A percentile compares a stretch with the other conserved stretches of the same genome.
These are phyloP conservation scores for Centropus bengalensis DNA, from an alignment of 2,113 vertebrate genomes.

Conservation along the genomic window DNA sequence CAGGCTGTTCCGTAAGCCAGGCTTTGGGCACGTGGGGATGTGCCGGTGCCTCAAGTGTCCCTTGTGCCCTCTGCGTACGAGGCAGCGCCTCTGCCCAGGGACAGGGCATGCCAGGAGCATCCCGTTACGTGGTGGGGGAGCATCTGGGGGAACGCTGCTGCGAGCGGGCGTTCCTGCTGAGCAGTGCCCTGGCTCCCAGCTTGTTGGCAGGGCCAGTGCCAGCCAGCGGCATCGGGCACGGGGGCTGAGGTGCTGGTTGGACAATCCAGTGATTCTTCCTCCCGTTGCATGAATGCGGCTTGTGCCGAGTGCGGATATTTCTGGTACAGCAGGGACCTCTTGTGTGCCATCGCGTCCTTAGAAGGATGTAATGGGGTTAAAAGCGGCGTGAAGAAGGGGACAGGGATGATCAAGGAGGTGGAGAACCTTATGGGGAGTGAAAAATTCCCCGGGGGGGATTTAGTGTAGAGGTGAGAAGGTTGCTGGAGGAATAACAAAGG, in stretches of 20 bases:
- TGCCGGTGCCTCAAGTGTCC: background rate
- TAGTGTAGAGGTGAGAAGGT: background rate
- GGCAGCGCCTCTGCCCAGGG: accelerated
- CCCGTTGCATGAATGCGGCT: accelerated
- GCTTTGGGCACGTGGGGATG: accelerated
- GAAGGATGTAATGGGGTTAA: accelerated
- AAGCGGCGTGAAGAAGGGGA: background rate
- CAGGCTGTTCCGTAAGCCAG: background rate
- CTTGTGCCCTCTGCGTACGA: accelerated
- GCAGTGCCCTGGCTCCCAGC: background rate
- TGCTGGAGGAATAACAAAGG: background rate
- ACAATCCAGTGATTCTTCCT: background rate
- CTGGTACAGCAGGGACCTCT: background rate
- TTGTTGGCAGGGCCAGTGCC: accelerated
- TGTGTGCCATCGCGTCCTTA: accelerated
- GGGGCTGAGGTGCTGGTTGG: accelerated
- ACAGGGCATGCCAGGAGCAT: background rate
- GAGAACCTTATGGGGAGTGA: background rate
- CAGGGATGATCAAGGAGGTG: background rate
- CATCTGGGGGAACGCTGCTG: background rate
- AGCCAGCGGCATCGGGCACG: accelerated
- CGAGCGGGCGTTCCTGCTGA: accelerated
- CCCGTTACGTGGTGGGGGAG: accelerated
- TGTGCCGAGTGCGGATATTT: accelerated
- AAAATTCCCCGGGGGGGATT: background rate